These are phyloP conservation scores for Spheniscus mendiculus DNA, from an alignment of 2,113 vertebrate genomes.

Conservation along the genomic window DNA sequence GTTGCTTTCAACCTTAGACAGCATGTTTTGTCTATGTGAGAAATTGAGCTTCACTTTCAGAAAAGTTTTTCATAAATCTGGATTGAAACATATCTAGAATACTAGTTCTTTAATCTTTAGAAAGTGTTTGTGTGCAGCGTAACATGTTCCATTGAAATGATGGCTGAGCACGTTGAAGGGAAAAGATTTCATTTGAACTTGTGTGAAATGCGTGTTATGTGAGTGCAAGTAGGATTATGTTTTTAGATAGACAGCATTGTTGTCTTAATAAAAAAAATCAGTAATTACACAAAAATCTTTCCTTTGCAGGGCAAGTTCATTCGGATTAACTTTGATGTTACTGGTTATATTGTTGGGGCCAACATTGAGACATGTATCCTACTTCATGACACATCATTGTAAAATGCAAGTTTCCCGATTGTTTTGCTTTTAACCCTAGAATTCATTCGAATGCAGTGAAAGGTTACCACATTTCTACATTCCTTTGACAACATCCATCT, in stretches of 20 bases:
- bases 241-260: background rate
- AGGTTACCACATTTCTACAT: background rate
- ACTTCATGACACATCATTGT: background rate
- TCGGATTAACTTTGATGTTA: conserved; percentile 97
- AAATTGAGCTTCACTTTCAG: rapidly evolving
- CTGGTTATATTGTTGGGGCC: conserved; percentile 97
- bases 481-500: background rate
- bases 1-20: background rate
- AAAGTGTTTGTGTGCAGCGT: background rate
- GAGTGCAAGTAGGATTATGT: background rate
- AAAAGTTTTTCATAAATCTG: background rate
- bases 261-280: background rate
- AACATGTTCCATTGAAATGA: rapidly evolving
- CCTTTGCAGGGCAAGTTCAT: conserved; percentile 94
- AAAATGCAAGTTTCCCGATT: background rate
- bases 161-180: background rate
- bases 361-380: conserved; percentile 99
- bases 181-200: background rate
- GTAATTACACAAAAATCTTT: background rate
- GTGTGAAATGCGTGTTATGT: background rate
- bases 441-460: background rate
- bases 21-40: background rate
- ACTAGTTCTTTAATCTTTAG: too few relatives aligned
- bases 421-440: background rate
- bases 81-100: background rate